Conservation (phyloP, 2,113 vertebrate species). For the Helogale parvula region DNA sequence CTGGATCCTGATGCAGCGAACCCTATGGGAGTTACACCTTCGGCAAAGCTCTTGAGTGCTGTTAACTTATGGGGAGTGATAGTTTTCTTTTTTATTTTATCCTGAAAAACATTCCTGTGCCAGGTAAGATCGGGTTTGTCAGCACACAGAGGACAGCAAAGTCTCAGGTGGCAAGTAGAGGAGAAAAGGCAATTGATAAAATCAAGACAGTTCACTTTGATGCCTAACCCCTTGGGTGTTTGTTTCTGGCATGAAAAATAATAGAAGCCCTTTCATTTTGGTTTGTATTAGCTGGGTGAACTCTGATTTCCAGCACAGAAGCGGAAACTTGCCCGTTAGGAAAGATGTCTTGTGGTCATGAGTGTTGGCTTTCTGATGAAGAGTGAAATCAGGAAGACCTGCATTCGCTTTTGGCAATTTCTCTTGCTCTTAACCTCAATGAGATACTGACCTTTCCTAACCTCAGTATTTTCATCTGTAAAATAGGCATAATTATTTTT, state of each 20-base stretch:
- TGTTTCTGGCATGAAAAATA: not conserved
- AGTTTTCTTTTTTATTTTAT: not conserved
- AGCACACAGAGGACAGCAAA: not conserved
- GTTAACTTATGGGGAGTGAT: not conserved
- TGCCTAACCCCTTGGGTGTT: not conserved
- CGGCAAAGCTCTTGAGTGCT: not conserved
- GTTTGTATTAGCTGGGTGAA: not conserved
- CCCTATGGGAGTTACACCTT: not conserved
- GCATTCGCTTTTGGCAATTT: not conserved
- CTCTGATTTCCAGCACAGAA: not conserved
- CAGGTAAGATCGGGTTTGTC: not conserved
- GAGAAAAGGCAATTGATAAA: slow-evolving; percentile 28
- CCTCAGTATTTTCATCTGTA: not conserved
- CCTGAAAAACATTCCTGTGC: not conserved
- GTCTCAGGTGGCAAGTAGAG: slow-evolving; percentile 35
- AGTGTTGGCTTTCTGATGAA: slow-evolving; percentile 1
- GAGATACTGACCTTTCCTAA: not conserved
- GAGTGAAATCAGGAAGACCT: not conserved
- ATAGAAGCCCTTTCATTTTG: not conserved
- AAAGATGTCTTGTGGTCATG: not conserved
- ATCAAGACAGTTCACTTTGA: not conserved
- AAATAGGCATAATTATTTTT: not conserved
- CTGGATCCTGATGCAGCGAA: not conserved
- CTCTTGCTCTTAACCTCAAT: not conserved
- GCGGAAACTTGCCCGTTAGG: not conserved